phyloP scores from a whole-genome alignment of 2,888 invertebrate species.

The Cheilosia urbana region DNA sequence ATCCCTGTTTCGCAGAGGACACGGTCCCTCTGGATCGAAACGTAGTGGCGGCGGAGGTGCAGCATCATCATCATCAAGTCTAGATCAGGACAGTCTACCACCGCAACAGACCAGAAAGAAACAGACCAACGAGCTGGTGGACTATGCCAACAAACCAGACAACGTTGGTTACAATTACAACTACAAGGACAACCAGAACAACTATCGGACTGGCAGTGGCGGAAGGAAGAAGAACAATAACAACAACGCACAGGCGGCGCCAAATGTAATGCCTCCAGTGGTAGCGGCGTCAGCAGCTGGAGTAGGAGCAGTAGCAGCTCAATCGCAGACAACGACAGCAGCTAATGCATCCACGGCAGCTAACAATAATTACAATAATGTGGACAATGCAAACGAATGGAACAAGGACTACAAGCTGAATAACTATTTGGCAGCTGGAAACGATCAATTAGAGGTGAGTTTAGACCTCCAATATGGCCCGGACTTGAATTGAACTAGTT shows the following conservation, averaged over 20 bases:
- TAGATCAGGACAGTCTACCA: slow-evolving; percentile 85
- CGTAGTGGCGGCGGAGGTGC: slow-evolving; percentile 77
- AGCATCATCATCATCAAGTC: slow-evolving; percentile 86
- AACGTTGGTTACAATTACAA: slow-evolving; percentile 54
- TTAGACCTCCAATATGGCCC: background rate
- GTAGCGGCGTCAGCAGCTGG: slow-evolving; percentile 77
- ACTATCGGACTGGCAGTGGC: slow-evolving; percentile 82
- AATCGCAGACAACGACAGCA: slow-evolving; percentile 39
- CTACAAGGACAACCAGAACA: slow-evolving; percentile 82
- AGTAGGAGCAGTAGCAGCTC: slow-evolving; percentile 42
- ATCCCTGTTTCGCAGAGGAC: slow-evolving; percentile 95
- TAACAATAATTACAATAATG: slow-evolving; percentile 70
- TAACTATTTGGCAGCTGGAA: slow-evolving; percentile 51
- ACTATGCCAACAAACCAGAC: slow-evolving; percentile 59
- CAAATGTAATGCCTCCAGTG: slow-evolving; percentile 78
- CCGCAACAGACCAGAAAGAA: slow-evolving; percentile 81
- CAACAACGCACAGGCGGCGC: slow-evolving; percentile 65
- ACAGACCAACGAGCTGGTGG: slow-evolving; percentile 66
- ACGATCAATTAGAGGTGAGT: slow-evolving; percentile 68
- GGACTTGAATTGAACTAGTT: background rate
- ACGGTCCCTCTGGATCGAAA: slow-evolving; percentile 84
- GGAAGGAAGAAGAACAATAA: slow-evolving; percentile 70
- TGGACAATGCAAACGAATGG: slow-evolving; percentile 62
- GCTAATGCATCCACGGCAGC: slow-evolving; percentile 49
- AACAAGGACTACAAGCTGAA: slow-evolving; percentile 70